These are phyloP conservation scores for Crotalus helleri DNA, from an alignment of 2,113 vertebrate species.

Conservation along the genomic window DNA sequence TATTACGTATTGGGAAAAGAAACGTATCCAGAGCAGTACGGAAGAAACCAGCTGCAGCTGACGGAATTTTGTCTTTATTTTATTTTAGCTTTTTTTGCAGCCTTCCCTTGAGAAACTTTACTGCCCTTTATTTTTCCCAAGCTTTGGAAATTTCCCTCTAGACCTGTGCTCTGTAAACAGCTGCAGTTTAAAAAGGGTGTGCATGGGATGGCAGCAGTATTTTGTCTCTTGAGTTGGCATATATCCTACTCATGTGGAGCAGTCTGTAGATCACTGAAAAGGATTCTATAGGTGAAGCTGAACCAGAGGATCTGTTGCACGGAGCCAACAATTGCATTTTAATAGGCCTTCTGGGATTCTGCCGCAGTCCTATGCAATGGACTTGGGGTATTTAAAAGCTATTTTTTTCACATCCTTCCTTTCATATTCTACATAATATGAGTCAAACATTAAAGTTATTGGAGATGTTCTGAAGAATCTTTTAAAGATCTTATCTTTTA, in stretches of 20 bases:
- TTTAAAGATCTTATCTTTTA: background rate
- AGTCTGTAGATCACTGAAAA: background rate
- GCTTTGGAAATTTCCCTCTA: background rate
- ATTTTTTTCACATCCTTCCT: background rate
- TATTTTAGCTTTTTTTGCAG: background rate
- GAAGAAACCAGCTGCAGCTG: background rate
- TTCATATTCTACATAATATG: background rate
- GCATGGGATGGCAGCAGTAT: background rate
- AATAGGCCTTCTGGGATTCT: background rate
- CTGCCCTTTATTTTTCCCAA: background rate
- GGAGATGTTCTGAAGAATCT: background rate
- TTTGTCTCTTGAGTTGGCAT: background rate
- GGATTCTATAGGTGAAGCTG: background rate
- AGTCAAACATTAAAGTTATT: background rate
- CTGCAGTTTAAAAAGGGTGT: background rate
- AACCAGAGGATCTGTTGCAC: background rate
- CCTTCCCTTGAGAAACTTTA: background rate
- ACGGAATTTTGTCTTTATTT: background rate
- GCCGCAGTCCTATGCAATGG: background rate
- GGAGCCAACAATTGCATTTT: background rate
- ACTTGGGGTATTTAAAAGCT: background rate
- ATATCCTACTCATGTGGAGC: background rate
- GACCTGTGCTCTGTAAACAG: background rate
- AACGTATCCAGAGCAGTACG: background rate
- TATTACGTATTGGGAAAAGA: background rate